Conservation (phyloP, 1,140 invertebrate genomes). For the Hypsibius dujardini region DNA sequence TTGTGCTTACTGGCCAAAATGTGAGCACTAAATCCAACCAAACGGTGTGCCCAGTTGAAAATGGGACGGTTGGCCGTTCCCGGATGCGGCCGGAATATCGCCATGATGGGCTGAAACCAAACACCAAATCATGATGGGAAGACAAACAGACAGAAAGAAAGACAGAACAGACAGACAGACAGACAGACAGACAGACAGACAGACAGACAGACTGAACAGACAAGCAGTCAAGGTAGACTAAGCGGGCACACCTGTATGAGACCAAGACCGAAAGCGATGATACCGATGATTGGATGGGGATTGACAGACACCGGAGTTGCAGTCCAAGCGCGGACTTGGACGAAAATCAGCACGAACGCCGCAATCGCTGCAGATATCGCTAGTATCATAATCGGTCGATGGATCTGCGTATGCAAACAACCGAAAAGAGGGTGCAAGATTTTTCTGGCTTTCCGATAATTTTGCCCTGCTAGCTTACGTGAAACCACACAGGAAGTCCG, state of each 20-base stretch:
- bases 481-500: conserved; percentile 79
- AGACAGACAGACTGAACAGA: background rate
- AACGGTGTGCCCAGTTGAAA: conserved; percentile 90
- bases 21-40: conserved; percentile 74
- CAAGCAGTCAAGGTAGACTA: background rate
- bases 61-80: conserved; percentile 55
- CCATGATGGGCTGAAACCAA: conserved; percentile 61
- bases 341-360: conserved; percentile 61
- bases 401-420: conserved; percentile 43
- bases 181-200: background rate
- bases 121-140: background rate
- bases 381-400: conserved; percentile 62
- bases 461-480: conserved; percentile 26
- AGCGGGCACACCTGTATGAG: background rate
- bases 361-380: conserved; percentile 57
- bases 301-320: conserved; percentile 39
- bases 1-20: conserved; percentile 57
- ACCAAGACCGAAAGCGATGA: conserved; percentile 37
- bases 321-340: conserved; percentile 55
- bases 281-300: conserved; percentile 61
- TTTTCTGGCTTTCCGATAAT: too few relatives aligned
- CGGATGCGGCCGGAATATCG: conserved; percentile 64
- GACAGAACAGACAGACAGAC: background rate
- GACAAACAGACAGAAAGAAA: background rate
- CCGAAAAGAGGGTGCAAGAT: too few relatives aligned